Evolutionary conservation across 2,888 invertebrate species (phyloP), one percentile per base, ranked within the genome.

Genomic region (Troides oblongomaculatus): DNA sequence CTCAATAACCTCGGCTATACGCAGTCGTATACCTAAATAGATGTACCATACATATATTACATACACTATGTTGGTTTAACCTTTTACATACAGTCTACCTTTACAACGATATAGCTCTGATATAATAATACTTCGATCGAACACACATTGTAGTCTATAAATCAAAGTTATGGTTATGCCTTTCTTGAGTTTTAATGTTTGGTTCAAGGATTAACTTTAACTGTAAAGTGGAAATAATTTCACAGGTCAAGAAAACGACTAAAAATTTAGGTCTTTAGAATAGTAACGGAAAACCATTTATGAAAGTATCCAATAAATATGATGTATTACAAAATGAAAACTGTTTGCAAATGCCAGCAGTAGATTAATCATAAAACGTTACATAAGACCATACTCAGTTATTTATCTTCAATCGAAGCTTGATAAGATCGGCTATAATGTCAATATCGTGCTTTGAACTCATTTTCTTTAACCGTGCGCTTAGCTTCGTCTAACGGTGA

Each of bases 1-100:
- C 86, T 87, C 79, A 87, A 81, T 88, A 84, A 87, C 88, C 87
- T 83, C 86, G 60, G 30, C 65, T 65, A 21, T 18, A n/a, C 21
- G 21, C 57, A 21, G 21, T 21, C 57, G 57, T 57, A 57, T 21
- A 56, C 8, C 7, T 56, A 56, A 56, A 56, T 56, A 18, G 3
- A 1, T 56, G n/a, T 3, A 21, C 57, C 23, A 1, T 57, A 21
- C 21, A 57, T 57, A 57, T 8, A 6, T 18, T 57, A 57, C 17
- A 57, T 57, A 8, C n/a, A 6, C 57, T 50, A 14, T 57, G 21
- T 57, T 5, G 21, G 46, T 65, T 59, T 65, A 59, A 58, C 64
- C 43, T 65, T 65, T n/a, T 30, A 57, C 1, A 58, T 39, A 60
- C 39, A 39, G 36, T 17, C 39, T 39, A 18, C 30, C 14, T 36